Evolutionary conservation across 2,797 vertebrate species (phyloP), one percentile per base, ranked within the genome.

Genomic region (Myotis planiceps): DNA sequence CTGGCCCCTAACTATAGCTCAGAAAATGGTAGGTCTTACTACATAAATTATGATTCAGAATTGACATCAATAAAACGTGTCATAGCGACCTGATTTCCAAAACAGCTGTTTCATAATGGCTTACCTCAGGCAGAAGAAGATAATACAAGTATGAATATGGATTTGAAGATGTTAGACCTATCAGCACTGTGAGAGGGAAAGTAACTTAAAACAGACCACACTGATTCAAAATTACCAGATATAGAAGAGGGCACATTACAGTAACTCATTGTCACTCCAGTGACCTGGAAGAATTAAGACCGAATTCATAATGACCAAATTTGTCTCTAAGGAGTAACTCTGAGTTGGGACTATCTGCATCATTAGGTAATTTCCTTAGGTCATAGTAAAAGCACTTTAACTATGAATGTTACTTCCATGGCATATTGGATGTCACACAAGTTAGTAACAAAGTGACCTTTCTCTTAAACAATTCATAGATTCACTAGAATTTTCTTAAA

Each of bases 251-350:
- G 18, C 63, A 76, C 47, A 68, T 95, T 88, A 86, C 37, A 34
- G 21, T 88, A 97, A 94, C 88, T 97, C 74, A 94, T 0, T 92
- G 90, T 88, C 80, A 84, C 81, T 90, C 32, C 66, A 94, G 53
- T 83, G 78, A 82, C 95, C 84, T 96, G 86, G 96, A 85, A 97
- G 90, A 90, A 96, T 94, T 95, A 97, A 94, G 84, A 88, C 51
- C 42, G 63, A 81, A 95, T 97, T 85, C 63, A 86, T 96, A 96
- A 88, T 2, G 47, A n/a, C 21, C 39, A 95, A 90, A 97, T 90
- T 86, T 88, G 83, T 95, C 96, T 91, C 94, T 47, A 75, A 92
- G 94, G 95, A 97, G 58, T 75, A 86, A 66, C 37, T 88, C n/a
- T 45, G 65, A 93, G 9, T 87, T 82, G 71, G 78, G 37, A 94